These are phyloP conservation scores for Disparrhopalites patrizii DNA, from an alignment of 2,888 invertebrate genomes.

Conservation along the genomic window DNA sequence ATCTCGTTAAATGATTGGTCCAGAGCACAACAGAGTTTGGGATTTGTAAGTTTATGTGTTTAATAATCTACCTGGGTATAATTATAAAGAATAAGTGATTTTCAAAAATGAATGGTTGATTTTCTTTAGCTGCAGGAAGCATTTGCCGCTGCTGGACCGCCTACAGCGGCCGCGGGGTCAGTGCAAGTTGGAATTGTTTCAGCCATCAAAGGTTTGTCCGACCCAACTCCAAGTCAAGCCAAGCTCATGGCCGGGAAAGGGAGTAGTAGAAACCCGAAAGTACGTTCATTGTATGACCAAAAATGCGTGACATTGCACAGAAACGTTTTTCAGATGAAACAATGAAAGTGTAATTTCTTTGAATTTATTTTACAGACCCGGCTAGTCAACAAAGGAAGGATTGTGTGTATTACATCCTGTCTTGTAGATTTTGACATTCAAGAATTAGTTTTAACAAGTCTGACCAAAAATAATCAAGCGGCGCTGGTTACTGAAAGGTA, in stretches of 20 bases:
- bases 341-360: neutral
- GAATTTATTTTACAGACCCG: slow-evolving; percentile 25
- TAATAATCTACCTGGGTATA: neutral
- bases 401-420: slow-evolving; percentile 86
- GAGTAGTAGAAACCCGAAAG: neutral
- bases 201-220: slow-evolving; percentile 79
- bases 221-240: slow-evolving; percentile 51
- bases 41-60: slow-evolving; percentile 63
- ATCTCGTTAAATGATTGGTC: slow-evolving; percentile 83
- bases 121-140: slow-evolving; percentile 68
- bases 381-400: slow-evolving; percentile 66
- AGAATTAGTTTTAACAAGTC: slow-evolving; percentile 76
- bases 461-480: slow-evolving; percentile 74
- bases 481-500: slow-evolving; percentile 52
- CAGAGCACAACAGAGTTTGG: slow-evolving; percentile 74
- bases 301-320: neutral
- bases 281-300: too few relatives aligned
- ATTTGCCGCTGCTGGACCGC: slow-evolving; percentile 71
- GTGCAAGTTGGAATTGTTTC: slow-evolving; percentile 78
- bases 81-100: neutral
- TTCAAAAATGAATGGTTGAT: too few relatives aligned
- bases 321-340: neutral
- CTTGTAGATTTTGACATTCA: slow-evolving; percentile 83
- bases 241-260: neutral
- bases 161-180: slow-evolving; percentile 62